Conservation (phyloP, 2,797 vertebrate species). For the Sardinella longiceps region DNA sequence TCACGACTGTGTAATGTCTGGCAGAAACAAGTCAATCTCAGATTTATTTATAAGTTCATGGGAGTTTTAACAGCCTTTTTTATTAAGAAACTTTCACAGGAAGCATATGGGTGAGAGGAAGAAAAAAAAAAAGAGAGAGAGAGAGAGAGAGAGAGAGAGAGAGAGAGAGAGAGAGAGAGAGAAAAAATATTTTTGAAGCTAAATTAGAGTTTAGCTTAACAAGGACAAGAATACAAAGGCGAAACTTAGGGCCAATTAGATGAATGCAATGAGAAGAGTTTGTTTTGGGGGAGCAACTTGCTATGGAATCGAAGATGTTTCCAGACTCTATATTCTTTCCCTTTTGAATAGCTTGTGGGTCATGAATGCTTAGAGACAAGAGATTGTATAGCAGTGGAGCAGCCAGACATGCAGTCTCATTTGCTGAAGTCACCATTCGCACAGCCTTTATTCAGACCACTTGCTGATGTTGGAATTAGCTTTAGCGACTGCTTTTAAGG, state of each 20-base stretch:
- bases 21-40: neutral
- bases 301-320: neutral
- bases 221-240: neutral
- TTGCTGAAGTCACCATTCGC: neutral
- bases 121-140: no score
- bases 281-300: neutral
- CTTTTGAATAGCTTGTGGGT: neutral
- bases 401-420: neutral
- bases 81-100: neutral
- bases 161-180: no score
- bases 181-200: neutral
- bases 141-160: no score
- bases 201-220: neutral
- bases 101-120: neutral
- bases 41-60: neutral
- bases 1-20: conserved; percentile 6
- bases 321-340: neutral
- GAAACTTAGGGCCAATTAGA: neutral
- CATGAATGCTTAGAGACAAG: neutral
- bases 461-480: neutral
- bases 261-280: neutral
- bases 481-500: neutral
- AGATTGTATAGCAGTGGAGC: neutral
- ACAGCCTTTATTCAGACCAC: neutral
- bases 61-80: neutral